These are phyloP conservation scores for Colletes latitarsis DNA, from an alignment of 1,140 invertebrate species.

Conservation along the genomic window DNA sequence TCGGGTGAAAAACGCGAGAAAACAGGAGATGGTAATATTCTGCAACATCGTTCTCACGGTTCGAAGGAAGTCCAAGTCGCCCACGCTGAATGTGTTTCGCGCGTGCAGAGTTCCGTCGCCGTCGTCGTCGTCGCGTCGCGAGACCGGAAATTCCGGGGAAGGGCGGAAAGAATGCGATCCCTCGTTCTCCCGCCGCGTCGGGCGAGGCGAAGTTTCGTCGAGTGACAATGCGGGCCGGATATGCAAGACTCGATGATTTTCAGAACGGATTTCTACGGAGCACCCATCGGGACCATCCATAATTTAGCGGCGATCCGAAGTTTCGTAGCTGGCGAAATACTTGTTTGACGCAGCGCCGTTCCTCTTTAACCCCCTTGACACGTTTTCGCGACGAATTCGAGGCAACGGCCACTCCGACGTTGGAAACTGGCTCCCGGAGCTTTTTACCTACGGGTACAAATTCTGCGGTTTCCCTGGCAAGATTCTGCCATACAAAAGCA, in stretches of 20 bases:
- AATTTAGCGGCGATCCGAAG: conserved; percentile 60
- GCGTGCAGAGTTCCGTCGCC: not conserved
- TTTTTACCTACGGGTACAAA: conserved; percentile 39
- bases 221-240: conserved; percentile 37
- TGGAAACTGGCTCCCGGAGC: not conserved
- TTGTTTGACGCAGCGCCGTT: conserved; percentile 50
- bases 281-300: conserved; percentile 50
- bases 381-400: conserved; percentile 53
- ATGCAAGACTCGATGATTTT: conserved; percentile 48
- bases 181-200: not conserved
- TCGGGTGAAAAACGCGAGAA: not conserved
- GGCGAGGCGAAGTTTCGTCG: conserved; percentile 41
- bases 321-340: conserved; percentile 42
- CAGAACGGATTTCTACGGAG: conserved; percentile 34
- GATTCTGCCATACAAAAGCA: conserved; percentile 46
- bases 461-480: conserved; percentile 28
- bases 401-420: conserved; percentile 30
- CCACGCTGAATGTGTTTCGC: not conserved
- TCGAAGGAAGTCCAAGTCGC: not conserved
- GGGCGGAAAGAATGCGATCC: conserved; percentile 42
- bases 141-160: not conserved
- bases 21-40: too few relatives aligned
- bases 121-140: not conserved
- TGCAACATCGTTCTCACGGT: not conserved
- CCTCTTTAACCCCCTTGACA: conserved; percentile 66